phyloP scores from a whole-genome alignment of 2,888 invertebrate species.

The Sthenelais limicola region DNA sequence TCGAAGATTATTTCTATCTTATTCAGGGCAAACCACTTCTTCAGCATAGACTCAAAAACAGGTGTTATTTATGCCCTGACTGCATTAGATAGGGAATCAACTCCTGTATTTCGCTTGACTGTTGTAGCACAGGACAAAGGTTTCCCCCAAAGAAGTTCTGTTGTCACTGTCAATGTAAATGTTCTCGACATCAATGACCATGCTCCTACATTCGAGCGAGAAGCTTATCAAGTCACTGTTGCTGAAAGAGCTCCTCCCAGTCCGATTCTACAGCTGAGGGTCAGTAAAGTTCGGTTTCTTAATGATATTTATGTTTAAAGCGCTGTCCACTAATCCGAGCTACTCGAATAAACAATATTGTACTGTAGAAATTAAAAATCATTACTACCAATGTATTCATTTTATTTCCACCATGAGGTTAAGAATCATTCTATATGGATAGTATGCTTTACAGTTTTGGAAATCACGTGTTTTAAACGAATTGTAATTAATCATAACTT shows the following conservation, averaged over 20 bases:
- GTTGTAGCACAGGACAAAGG: constrained; percentile 42
- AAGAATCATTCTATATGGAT: too few species aligned
- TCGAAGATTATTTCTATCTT: too few species aligned
- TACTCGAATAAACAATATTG: too few species aligned
- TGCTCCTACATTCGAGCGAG: constrained; percentile 25
- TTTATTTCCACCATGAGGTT: too few species aligned
- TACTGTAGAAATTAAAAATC: too few species aligned
- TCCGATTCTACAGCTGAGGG: constrained; percentile 38
- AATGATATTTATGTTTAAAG: too few species aligned
- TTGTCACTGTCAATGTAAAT: constrained; percentile 29
- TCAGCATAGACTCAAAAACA: constrained; percentile 14
- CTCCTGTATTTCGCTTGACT: constrained; percentile 26
- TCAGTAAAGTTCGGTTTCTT: constrained; percentile 7
- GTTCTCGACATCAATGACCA: constrained; percentile 42
- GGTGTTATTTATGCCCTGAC: constrained; percentile 13
- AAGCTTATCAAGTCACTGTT: constrained; percentile 18
- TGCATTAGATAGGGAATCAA: constrained; percentile 35
- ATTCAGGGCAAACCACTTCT: constrained; percentile 25
- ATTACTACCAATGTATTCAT: too few species aligned
- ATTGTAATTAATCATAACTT: too few species aligned
- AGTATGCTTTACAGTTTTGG: too few species aligned
- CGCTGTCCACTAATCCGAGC: too few species aligned
- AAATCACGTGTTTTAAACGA: too few species aligned
- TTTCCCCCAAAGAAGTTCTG: constrained; percentile 21
- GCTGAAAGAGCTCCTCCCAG: constrained; percentile 20